Conservation (phyloP, 2,797 vertebrate genomes). For the Clarias fuscus region DNA sequence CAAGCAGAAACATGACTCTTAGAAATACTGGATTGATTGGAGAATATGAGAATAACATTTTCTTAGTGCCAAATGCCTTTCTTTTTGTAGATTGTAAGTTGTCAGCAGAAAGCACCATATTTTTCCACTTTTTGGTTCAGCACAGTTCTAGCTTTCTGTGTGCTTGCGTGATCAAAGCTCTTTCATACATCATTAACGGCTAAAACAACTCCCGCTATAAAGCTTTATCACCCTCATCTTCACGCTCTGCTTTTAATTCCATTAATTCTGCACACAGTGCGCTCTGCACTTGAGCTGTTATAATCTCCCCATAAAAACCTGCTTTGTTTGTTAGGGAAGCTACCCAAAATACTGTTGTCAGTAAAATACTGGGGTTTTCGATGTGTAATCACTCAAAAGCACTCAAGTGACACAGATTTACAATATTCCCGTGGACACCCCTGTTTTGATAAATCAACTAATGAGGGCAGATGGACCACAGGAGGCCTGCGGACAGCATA, state of each 20-base stretch:
- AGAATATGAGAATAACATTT: constrained; percentile 25
- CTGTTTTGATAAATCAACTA: constrained; percentile 51
- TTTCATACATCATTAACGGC: constrained; percentile 79
- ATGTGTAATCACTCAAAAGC: constrained; percentile 47
- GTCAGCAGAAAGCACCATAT: constrained; percentile 70
- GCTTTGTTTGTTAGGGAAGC: constrained; percentile 45
- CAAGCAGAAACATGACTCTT: constrained; percentile 25
- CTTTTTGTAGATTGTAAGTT: constrained; percentile 66
- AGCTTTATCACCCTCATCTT: constrained; percentile 68
- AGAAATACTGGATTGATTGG: constrained; percentile 1
- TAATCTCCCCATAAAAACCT: constrained; percentile 39
- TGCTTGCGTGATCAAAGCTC: constrained; percentile 70
- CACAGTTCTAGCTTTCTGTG: constrained; percentile 62
- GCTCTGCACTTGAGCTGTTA: constrained; percentile 32
- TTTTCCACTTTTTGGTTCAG: constrained; percentile 67
- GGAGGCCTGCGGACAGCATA: constrained; percentile 33
- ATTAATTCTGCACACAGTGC: constrained; percentile 48
- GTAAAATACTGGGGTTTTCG: background rate
- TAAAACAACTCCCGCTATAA: constrained; percentile 66
- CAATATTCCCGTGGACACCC: constrained; percentile 35
- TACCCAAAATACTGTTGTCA: constrained; percentile 14
- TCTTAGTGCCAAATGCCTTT: constrained; percentile 21
- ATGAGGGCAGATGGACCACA: constrained; percentile 51
- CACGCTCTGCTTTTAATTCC: constrained; percentile 52
- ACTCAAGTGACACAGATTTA: constrained; percentile 48